Base-by-base conservation (phyloP, 2,797 vertebrate genomes). In the Lepus townsendii region DNA sequence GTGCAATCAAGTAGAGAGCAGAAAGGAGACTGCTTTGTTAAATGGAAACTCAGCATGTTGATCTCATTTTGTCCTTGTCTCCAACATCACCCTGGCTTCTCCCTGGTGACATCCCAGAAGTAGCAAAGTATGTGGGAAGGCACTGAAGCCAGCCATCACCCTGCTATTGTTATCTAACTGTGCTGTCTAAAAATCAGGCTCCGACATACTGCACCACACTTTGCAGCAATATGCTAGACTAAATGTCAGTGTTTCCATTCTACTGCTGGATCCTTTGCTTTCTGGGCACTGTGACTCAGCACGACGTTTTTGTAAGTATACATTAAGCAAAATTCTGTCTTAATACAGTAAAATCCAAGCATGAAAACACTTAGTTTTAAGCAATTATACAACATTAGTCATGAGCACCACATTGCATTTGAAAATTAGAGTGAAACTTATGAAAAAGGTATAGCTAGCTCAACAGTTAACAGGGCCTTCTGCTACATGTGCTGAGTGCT, bases 321-420 rank as follows among this genome's bases (percentile, higher is more conserved):
- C 4, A 0, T 91, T 91, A 95, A 96, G 71, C 27, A 93, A 73
- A 73, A 90, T 91, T 96, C 96, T 93, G 96, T 90, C 78, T 93
- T 92, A 79, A 80, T 71, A 88, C 32, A 96, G 88, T 5, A 95
- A 90, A 76, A 96, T 92, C 50, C 47, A 85, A 78, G 78, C 71
- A 91, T 13, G 60, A 92, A 88, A 50, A 14, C 60, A 82, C 82
- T 92, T 87, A 84, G 86, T 96, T 94, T 96, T 95, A 95, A 19
- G 80, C 83, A 69, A 12, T 87, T 26, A 96, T 86, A 96, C 83
- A 95, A 94, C 16, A 83, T 87, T 87, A 95, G 79, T 82, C 94
- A 82, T 50, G 47, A 90, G 22, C 72, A 93, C 90, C 69, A 32
- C 14, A 3, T 95, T 95, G 54, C 20, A 54, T 88, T 83, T 66